These are phyloP conservation scores for Lethenteron reissneri DNA, from an alignment of 2,113 vertebrate genomes.

Conservation along the genomic window DNA sequence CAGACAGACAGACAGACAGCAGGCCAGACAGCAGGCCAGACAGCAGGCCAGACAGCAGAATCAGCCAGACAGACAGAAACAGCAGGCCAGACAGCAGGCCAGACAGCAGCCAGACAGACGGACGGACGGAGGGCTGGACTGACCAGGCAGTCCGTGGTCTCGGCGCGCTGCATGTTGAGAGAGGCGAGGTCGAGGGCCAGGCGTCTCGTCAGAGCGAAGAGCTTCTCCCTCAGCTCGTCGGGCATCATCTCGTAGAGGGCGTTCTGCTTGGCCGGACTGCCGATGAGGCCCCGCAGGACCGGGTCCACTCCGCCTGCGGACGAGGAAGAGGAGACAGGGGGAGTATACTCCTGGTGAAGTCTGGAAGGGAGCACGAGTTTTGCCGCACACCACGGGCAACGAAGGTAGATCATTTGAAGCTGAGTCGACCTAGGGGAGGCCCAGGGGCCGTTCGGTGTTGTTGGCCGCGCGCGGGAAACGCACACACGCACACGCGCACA, in stretches of 20 bases:
- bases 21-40: no score
- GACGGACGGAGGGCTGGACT: neutral
- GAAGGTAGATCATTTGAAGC: no score
- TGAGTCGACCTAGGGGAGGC: no score
- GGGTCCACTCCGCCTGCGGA: constrained; percentile 24
- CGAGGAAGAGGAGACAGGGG: neutral
- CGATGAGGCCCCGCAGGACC: constrained; percentile 31
- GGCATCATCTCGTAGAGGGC: constrained; percentile 37
- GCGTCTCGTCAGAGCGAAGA: constrained; percentile 45
- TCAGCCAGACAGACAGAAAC: no score
- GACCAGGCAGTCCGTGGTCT: constrained; percentile 45
- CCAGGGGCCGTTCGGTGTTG: no score
- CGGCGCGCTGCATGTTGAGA: constrained; percentile 45
- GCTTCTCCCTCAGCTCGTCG: constrained; percentile 31
- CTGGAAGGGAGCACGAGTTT: no score
- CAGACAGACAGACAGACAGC: no score
- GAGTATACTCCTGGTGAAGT: no score
- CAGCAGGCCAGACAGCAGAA: no score
- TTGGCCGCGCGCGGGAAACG: no score
- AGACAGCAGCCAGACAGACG: neutral
- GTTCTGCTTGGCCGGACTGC: constrained; percentile 34
- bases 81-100: neutral
- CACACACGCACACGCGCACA: no score
- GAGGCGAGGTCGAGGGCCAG: constrained; percentile 35
- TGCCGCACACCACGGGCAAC: no score